These are phyloP conservation scores for Chrysolina americana DNA, from an alignment of 2,888 invertebrate genomes.

Conservation along the genomic window DNA sequence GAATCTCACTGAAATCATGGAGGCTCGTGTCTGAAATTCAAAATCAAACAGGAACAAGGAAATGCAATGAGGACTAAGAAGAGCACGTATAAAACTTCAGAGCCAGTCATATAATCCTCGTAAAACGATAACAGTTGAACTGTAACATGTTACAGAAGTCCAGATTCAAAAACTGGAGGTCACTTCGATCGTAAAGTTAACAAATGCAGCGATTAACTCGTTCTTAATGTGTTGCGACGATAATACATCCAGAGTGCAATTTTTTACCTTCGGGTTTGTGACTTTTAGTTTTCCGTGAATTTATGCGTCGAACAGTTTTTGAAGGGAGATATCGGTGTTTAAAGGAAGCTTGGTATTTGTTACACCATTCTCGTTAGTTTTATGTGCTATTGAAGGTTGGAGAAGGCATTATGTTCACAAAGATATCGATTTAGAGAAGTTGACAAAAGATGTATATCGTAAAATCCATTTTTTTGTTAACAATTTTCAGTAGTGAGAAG, in stretches of 20 bases:
- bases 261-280: constrained; percentile 8
- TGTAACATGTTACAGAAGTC: constrained; percentile 40
- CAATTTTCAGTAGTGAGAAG: too few species aligned
- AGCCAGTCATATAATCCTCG: constrained; percentile 46
- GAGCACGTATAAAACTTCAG: constrained; percentile 46
- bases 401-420: too few species aligned
- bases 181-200: constrained; percentile 42
- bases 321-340: background rate
- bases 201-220: constrained; percentile 28
- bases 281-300: constrained; percentile 21
- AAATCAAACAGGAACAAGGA: constrained; percentile 49
- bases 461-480: too few species aligned
- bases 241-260: background rate
- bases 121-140: constrained; percentile 44
- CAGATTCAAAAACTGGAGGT: constrained; percentile 39
- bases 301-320: constrained; percentile 5
- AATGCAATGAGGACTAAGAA: constrained; percentile 45
- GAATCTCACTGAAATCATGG: constrained; percentile 43
- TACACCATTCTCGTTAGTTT: background rate
- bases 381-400: background rate
- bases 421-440: too few species aligned
- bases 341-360: background rate
- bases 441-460: too few species aligned
- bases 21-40: constrained; percentile 31
- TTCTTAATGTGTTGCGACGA: background rate